These are phyloP conservation scores for Glyphotaelius pellucidus DNA, from an alignment of 2,888 invertebrate species.

Conservation along the genomic window DNA sequence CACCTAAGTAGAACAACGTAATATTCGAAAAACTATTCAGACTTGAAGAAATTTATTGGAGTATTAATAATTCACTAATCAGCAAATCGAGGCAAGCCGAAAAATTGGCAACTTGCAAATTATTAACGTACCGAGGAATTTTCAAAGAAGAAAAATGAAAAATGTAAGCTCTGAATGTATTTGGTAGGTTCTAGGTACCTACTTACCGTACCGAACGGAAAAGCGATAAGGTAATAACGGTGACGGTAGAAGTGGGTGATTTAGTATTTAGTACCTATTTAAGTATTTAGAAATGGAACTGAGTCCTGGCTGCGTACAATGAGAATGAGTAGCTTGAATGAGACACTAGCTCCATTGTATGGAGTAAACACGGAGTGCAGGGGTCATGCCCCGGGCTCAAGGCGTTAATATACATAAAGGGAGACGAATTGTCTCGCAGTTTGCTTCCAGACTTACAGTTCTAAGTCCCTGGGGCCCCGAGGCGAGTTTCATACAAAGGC, in stretches of 20 bases:
- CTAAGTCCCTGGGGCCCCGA: not conserved
- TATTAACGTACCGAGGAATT: not conserved
- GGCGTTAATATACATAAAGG: not conserved
- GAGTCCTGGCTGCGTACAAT: not conserved
- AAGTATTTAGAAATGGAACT: not conserved
- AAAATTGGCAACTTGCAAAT: not conserved
- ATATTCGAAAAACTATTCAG: not conserved
- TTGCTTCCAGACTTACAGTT: not conserved
- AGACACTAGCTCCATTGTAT: not conserved
- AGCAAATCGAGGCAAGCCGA: not conserved
- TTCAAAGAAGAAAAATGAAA: not conserved
- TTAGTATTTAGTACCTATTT: not conserved
- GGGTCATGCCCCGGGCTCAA: not conserved
- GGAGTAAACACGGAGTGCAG: constrained; percentile 2
- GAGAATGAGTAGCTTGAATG: not conserved
- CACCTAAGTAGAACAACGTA: not conserved
- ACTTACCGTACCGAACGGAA: not conserved
- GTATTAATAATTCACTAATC: not conserved
- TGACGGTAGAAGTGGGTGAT: not conserved
- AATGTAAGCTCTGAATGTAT: not conserved
- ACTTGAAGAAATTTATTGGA: not conserved
- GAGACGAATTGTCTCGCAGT: not conserved
- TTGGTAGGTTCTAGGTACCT: not conserved
- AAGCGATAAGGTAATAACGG: not conserved
- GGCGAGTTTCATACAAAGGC: not conserved